A percentile compares a stretch with the other conserved stretches of the same genome.
These are phyloP conservation scores for Oxyruncus cristatus DNA, from an alignment of 2,113 vertebrate species.

Conservation along the genomic window DNA sequence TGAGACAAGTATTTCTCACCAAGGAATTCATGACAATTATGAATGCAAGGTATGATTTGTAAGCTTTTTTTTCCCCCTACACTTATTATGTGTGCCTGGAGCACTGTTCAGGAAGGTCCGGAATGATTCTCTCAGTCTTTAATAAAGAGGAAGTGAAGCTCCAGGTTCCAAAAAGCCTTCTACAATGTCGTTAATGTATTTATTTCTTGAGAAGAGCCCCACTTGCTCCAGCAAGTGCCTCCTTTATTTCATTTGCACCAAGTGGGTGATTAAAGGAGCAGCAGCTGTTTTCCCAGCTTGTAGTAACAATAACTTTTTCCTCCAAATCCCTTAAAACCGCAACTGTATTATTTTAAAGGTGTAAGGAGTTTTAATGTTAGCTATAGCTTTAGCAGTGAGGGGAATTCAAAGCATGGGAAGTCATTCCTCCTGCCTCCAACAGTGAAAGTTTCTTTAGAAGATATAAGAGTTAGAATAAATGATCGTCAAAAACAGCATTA, in stretches of 20 bases:
- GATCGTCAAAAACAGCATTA: fast-evolving
- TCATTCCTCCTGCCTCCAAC: fast-evolving
- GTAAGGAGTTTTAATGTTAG: background rate
- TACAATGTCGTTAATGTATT: fast-evolving
- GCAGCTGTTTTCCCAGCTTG: background rate
- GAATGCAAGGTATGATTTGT: background rate
- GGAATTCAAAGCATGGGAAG: background rate
- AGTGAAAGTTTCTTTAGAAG: background rate
- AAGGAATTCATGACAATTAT: background rate
- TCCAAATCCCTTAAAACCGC: fast-evolving
- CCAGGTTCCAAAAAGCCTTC: background rate
- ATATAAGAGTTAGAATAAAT: background rate
- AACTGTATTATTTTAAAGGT: background rate
- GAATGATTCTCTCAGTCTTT: background rate
- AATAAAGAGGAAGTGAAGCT: background rate
- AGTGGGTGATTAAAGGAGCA: background rate
- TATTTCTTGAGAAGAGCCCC: background rate
- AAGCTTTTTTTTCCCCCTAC: background rate
- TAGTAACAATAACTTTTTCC: background rate
- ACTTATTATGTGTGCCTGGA: background rate
- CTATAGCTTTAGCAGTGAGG: background rate
- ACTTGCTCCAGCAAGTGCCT: background rate
- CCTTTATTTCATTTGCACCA: background rate
- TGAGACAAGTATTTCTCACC: background rate
- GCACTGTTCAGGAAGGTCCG: background rate